Percentiles rank a stretch among this genome's conserved stretches.
These are phyloP conservation scores for Chaenodraco wilsoni DNA, from an alignment of 2,797 vertebrate genomes.

Conservation along the genomic window DNA sequence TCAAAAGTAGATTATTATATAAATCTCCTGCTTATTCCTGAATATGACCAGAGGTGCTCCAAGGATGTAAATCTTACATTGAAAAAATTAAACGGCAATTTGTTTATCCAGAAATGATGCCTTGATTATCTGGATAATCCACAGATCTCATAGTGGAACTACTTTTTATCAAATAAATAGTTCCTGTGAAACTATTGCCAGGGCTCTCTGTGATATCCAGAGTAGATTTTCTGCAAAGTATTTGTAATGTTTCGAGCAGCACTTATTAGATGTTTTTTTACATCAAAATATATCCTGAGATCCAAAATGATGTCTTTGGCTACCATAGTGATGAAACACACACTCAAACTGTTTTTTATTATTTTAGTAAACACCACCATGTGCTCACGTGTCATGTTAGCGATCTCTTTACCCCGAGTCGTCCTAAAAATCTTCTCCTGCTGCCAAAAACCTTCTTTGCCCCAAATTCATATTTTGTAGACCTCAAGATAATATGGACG, in stretches of 20 bases:
- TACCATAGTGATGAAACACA: not conserved
- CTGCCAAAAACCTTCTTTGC: not conserved
- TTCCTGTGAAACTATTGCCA: not conserved
- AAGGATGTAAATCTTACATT: not conserved
- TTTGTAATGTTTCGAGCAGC: not conserved
- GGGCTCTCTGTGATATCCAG: not conserved
- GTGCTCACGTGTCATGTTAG: not conserved
- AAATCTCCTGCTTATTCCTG: not conserved
- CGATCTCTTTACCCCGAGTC: not conserved
- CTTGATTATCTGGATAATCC: not conserved
- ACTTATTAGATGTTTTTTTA: not conserved
- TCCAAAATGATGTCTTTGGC: not conserved
- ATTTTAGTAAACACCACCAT: not conserved
- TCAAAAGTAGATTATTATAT: not conserved
- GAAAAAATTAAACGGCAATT: too few relatives aligned
- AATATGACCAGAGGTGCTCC: too few relatives aligned
- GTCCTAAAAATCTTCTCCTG: too few relatives aligned
- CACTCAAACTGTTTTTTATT: not conserved
- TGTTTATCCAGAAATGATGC: not conserved
- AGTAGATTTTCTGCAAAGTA: not conserved
- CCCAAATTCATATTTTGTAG: too few relatives aligned
- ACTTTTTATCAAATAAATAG: not conserved
- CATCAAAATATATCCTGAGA: not conserved
- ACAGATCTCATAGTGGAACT: not conserved
- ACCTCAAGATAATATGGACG: not conserved